Conservation (phyloP, 2,797 vertebrate genomes). For the Melanotaenia boesemani region DNA sequence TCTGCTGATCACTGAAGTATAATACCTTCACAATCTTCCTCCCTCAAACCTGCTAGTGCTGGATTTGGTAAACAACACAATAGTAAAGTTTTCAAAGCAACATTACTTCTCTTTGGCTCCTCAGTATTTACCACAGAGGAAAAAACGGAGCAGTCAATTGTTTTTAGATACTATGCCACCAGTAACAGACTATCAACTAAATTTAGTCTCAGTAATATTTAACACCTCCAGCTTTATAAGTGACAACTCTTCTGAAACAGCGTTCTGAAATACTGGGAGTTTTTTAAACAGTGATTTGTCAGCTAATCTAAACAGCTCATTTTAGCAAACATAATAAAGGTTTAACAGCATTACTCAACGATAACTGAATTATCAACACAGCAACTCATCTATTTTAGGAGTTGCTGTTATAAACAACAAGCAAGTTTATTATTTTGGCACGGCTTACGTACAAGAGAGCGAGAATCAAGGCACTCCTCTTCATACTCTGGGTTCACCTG, state of each 20-base stretch:
- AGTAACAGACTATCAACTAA: neutral
- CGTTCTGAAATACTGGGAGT: neutral
- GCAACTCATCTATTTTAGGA: neutral
- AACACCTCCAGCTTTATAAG: neutral
- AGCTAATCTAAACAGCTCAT: neutral
- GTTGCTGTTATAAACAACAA: neutral
- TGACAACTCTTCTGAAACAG: neutral
- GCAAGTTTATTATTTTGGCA: neutral
- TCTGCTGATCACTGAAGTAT: slow-evolving; percentile 56
- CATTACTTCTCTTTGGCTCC: neutral
- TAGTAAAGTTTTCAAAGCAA: neutral
- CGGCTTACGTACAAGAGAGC: slow-evolving; percentile 77
- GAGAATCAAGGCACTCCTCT: slow-evolving; percentile 81
- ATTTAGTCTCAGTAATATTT: neutral
- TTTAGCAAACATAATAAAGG: neutral
- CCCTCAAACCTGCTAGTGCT: neutral
- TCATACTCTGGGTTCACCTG: slow-evolving; percentile 87
- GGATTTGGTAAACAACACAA: neutral
- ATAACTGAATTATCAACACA: neutral
- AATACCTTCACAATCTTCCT: neutral
- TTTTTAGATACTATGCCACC: too few species aligned
- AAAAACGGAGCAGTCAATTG: too few species aligned
- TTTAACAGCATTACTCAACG: neutral
- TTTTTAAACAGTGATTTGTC: neutral
- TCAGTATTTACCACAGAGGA: neutral